These are phyloP conservation scores for Etheostoma cragini DNA, from an alignment of 2,113 vertebrate genomes.

Conservation along the genomic window DNA sequence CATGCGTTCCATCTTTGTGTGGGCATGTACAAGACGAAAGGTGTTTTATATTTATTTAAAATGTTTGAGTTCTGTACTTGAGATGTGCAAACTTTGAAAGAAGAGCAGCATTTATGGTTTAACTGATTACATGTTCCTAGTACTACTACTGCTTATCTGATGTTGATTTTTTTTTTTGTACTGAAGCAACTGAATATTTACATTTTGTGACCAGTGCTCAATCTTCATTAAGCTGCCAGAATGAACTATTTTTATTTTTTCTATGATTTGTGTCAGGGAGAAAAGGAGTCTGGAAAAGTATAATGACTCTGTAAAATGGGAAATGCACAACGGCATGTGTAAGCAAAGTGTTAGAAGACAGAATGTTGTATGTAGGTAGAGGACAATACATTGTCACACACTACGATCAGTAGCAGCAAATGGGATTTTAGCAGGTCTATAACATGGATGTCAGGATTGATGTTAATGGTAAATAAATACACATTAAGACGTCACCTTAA, in stretches of 20 bases:
- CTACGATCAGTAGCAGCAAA: neutral
- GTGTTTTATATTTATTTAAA: neutral
- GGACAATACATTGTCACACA: neutral
- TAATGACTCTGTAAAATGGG: neutral
- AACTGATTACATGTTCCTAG: neutral
- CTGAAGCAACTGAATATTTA: neutral
- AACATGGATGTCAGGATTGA: neutral
- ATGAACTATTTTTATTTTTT: neutral
- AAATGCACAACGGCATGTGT: neutral
- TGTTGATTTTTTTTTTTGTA: too few relatives aligned
- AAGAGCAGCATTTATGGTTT: neutral
- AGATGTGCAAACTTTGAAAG: neutral
- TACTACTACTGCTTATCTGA: too few relatives aligned
- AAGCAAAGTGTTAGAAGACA: neutral
- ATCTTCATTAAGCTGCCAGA: neutral
- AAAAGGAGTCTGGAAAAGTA: neutral
- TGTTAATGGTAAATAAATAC: neutral
- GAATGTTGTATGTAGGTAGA: neutral
- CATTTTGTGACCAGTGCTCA: neutral
- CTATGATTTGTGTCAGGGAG: neutral
- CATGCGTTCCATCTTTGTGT: neutral
- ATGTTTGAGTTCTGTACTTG: neutral
- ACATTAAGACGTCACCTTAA: neutral
- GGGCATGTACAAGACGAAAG: neutral
- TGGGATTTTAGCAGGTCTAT: neutral